Evolutionary conservation across 2,113 vertebrate species (phyloP), one percentile per base, ranked within the genome.

Genomic region (Lepisosteus osseus): DNA sequence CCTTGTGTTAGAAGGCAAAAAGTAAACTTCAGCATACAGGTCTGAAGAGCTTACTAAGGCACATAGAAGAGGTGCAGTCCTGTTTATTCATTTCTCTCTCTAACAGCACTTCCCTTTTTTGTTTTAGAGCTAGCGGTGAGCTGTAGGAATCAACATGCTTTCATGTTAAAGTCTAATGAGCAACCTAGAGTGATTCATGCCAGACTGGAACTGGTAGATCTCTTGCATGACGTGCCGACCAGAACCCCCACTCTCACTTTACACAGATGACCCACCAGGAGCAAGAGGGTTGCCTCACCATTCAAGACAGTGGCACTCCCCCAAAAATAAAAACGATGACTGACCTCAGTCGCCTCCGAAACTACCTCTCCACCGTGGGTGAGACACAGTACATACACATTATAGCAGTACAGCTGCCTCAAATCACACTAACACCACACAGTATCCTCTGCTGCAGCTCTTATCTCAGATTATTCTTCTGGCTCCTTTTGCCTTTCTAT

Each of bases 211-310:
- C 29, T 29, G 29, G 29, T 29, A 29, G 29, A 29, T 29, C 47
- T 51, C 47, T 51, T 51, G 5, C 47, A 51, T 51, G 47, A 51
- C 47, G 5, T 9, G 47, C 9, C 47, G 9, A 9, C 62, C 61
- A 72, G 17, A 14, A 61, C 69, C 7, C 13, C 51, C 13, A 29
- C 47, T 65, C 29, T 40, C 41, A 41, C 44, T 5, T 54, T 45
- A 11, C 61, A 72, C 70, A 65, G 29, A 56, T 72, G 70, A 55
- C 47, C n/a, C 70, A 72, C 13, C 61, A 65, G 47, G 70, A 61
- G 15, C 57, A 1, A 61, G 57, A 61, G 15, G 57, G 8, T 6
- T n/a, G 15, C 57, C 57, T 17, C 15, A 12, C 62, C 51, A 40
- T 29, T 29, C 41, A 42, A 29, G 54, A 51, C 51, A 72, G 29